Evolutionary conservation across 1,140 invertebrate genomes (phyloP).

Genomic region (Zaprionus capensis): DNA sequence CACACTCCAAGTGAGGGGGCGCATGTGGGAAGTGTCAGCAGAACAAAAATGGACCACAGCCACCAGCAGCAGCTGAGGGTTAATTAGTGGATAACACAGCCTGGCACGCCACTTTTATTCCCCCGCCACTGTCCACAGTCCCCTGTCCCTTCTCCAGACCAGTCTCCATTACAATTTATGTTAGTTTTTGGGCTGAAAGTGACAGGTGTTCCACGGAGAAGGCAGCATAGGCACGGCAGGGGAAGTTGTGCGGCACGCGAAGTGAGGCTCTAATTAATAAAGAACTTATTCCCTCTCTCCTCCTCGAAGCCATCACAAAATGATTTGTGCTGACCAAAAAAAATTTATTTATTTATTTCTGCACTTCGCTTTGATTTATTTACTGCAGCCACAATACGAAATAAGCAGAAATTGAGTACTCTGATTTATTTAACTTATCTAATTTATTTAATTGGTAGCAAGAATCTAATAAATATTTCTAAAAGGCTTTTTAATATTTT

Average conservation of each 20-base stretch:
- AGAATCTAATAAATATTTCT: not conserved
- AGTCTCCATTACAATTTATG: slow-evolving; percentile 74
- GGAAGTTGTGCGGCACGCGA: slow-evolving; percentile 47
- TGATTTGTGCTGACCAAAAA: slow-evolving; percentile 40
- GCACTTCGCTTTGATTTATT: slow-evolving; percentile 49
- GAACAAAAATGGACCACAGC: slow-evolving; percentile 52
- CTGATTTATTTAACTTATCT: not conserved
- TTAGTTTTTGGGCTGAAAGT: slow-evolving; percentile 59
- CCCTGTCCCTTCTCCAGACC: not conserved
- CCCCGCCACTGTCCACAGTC: not conserved
- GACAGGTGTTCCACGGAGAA: slow-evolving; percentile 57
- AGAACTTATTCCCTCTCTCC: slow-evolving; percentile 6
- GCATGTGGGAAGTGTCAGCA: slow-evolving; percentile 57
- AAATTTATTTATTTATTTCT: slow-evolving; percentile 50
- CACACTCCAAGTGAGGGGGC: slow-evolving; percentile 22
- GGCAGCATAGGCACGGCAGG: not conserved
- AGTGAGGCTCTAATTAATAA: slow-evolving; percentile 66
- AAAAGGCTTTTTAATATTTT: not conserved
- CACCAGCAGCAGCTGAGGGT: slow-evolving; percentile 69
- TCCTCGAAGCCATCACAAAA: slow-evolving; percentile 14
- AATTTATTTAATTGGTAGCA: not conserved
- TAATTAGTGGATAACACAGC: slow-evolving; percentile 76
- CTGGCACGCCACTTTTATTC: slow-evolving; percentile 18
- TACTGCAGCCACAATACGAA: slow-evolving; percentile 44
- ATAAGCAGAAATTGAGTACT: not conserved